phyloP scores from a whole-genome alignment of 2,113 vertebrate genomes.

The Jacana jacana region DNA sequence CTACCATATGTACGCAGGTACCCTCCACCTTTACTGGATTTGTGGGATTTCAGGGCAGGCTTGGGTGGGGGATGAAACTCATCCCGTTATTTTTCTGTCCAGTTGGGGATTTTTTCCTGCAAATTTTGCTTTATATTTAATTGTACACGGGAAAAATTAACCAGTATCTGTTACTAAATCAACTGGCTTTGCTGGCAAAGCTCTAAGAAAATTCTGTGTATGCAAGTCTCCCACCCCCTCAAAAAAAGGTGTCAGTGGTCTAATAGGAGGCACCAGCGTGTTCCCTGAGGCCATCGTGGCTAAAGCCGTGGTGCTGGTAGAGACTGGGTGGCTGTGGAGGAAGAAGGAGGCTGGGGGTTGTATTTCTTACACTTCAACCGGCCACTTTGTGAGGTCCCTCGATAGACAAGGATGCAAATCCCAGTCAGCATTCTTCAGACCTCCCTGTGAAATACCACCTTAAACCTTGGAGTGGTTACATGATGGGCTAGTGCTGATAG shows the following conservation, averaged over 20 bases:
- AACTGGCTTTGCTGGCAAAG: not conserved
- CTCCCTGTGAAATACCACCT: not conserved
- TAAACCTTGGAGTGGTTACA: not conserved
- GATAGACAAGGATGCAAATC: not conserved
- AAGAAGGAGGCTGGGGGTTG: not conserved
- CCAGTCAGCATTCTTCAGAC: not conserved
- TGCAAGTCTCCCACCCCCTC: not conserved
- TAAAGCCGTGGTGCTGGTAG: not conserved
- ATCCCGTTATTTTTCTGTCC: not conserved
- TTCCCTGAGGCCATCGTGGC: not conserved
- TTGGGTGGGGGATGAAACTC: not conserved
- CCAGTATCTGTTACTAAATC: not conserved
- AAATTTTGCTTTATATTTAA: too few relatives aligned
- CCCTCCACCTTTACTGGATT: not conserved
- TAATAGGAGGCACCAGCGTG: not conserved
- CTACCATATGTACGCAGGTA: conserved; percentile 99
- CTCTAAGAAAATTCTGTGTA: not conserved
- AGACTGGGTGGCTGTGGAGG: not conserved
- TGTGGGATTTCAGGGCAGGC: not conserved
- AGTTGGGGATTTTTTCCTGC: not conserved
- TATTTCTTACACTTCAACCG: not conserved
- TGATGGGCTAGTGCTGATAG: not conserved
- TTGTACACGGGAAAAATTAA: too few relatives aligned
- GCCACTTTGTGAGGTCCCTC: fast-evolving
- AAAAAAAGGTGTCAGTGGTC: not conserved